Conservation (phyloP, 1,140 invertebrate genomes). For the Diorhabda carinulata region DNA sequence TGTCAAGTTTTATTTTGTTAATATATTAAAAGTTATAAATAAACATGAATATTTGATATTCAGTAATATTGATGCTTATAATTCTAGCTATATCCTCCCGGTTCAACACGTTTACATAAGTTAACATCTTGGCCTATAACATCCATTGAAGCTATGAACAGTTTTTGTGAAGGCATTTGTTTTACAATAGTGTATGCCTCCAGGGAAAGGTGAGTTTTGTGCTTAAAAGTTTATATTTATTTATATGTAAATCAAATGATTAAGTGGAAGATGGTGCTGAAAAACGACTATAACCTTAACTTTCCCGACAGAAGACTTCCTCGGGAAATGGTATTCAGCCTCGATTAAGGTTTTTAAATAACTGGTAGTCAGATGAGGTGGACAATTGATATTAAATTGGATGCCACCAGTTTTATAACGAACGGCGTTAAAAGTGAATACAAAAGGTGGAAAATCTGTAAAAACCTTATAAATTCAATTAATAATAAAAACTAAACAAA, state of each 20-base stretch:
- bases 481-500: too few relatives aligned
- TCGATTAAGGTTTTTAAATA: too few relatives aligned
- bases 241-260: background rate
- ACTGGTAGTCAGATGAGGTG: too few relatives aligned
- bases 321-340: too few relatives aligned
- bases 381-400: too few relatives aligned
- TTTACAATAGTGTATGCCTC: background rate
- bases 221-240: background rate
- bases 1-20: background rate
- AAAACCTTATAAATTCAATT: too few relatives aligned
- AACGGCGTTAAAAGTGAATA: too few relatives aligned
- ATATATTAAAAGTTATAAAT: background rate
- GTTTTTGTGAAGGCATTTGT: background rate
- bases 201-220: conserved; percentile 1
- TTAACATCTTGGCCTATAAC: conserved; percentile 24
- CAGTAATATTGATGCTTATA: background rate
- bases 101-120: conserved; percentile 24
- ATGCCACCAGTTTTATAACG: too few relatives aligned
- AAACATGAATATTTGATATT: background rate
- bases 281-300: background rate
- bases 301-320: too few relatives aligned
- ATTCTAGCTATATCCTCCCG: conserved; percentile 30
- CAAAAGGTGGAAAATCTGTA: too few relatives aligned
- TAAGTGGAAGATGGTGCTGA: background rate
- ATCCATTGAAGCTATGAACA: conserved; percentile 13